These are phyloP conservation scores for Scyliorhinus canicula DNA, from an alignment of 2,797 vertebrate genomes.

Conservation along the genomic window DNA sequence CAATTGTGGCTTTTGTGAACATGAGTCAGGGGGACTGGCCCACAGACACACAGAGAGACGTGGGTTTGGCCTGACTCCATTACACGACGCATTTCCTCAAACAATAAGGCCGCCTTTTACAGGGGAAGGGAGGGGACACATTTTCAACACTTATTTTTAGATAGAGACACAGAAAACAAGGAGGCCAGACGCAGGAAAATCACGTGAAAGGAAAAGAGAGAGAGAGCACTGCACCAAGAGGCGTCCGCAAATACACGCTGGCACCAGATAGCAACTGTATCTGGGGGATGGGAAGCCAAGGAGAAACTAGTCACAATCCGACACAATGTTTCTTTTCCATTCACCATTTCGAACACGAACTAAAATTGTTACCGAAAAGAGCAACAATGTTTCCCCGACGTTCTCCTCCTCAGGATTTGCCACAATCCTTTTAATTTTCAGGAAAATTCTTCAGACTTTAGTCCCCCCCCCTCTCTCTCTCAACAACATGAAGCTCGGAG, in stretches of 20 bases:
- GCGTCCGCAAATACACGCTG: constrained; percentile 19
- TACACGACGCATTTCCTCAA: constrained; percentile 13
- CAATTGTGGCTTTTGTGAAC: not conserved
- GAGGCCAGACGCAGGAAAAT: not conserved
- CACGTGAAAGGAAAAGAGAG: not conserved
- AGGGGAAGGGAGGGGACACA: not conserved
- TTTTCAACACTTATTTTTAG: not conserved
- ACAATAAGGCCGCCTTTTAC: not conserved
- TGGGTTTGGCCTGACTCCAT: not conserved
- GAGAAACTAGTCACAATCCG: not conserved
- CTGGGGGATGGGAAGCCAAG: not conserved
- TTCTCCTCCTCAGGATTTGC: not conserved
- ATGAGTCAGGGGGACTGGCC: not conserved
- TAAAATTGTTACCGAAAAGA: not conserved
- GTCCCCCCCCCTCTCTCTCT: too few species aligned
- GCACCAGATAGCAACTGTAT: not conserved
- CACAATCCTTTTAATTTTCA: not conserved
- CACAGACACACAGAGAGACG: not conserved
- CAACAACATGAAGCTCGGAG: not conserved
- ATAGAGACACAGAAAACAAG: not conserved
- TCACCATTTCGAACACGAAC: not conserved
- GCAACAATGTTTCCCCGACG: not conserved
- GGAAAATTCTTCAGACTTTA: not conserved
- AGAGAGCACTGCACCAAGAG: not conserved
- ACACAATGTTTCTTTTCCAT: not conserved